Percentiles rank a stretch among this genome's conserved stretches.
These are phyloP conservation scores for Holothuria glaberrima DNA, from an alignment of 35 echinoderm and acorn worm species.

Conservation along the genomic window DNA sequence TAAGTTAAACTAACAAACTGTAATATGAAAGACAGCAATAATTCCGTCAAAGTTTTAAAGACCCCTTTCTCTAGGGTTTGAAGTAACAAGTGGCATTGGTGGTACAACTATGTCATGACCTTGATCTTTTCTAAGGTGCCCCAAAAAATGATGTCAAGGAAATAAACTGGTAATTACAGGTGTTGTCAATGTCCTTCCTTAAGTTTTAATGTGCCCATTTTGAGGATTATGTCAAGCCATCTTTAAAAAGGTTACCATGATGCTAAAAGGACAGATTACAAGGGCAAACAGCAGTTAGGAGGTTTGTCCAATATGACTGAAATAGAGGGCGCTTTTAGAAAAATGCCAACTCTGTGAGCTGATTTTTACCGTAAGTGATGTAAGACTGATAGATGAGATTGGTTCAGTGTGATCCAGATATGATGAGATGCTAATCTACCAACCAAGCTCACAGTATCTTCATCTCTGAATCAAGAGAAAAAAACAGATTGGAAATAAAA, in stretches of 20 bases:
- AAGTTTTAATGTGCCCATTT: too few species aligned
- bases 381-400: constrained; percentile 1
- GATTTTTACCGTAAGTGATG: constrained; percentile 27
- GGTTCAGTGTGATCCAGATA: constrained; percentile 15
- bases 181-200: too few species aligned
- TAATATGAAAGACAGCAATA: too few species aligned
- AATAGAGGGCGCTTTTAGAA: background rate
- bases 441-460: background rate
- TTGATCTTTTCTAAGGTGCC: too few species aligned
- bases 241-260: background rate
- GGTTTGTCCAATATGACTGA: background rate
- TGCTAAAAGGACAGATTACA: background rate
- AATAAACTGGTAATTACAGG: background rate
- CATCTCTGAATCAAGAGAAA: background rate
- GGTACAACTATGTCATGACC: too few species aligned
- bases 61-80: too few species aligned
- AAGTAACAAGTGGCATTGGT: too few species aligned
- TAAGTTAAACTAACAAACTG: too few species aligned
- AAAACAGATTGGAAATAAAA: background rate
- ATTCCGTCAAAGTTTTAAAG: too few species aligned
- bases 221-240: background rate
- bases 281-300: background rate
- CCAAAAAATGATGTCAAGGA: too few species aligned
- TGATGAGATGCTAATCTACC: background rate
- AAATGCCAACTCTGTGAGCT: background rate